Evolutionary conservation across 2,113 vertebrate species (phyloP).

Genomic region (Pachyramphus minor): DNA sequence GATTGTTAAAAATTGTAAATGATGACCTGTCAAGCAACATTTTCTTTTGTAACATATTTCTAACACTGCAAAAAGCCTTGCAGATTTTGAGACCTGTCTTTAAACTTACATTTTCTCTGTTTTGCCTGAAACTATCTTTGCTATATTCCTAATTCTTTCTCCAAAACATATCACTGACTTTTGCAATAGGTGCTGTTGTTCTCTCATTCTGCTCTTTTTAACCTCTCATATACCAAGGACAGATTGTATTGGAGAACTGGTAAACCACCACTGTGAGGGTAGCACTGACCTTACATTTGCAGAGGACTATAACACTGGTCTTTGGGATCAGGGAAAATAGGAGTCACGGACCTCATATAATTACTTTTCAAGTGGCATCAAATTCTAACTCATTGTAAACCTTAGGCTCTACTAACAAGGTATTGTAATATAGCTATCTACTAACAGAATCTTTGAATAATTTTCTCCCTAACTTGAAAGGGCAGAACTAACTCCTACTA

Average conservation of each 20-base stretch:
- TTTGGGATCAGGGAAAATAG: not conserved
- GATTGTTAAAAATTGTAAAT: conserved; percentile 8
- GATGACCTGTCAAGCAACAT: not conserved
- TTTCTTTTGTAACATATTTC: not conserved
- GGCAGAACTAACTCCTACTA: no score
- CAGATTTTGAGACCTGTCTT: conserved; percentile 28
- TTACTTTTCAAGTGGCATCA: not conserved
- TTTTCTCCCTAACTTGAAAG: not conserved
- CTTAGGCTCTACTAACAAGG: not conserved
- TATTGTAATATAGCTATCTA: not conserved
- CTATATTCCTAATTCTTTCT: not conserved
- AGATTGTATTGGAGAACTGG: not conserved
- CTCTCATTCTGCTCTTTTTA: not conserved
- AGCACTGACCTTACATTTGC: not conserved
- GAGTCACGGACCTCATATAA: not conserved
- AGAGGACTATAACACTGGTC: not conserved
- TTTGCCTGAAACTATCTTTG: conserved; percentile 26
- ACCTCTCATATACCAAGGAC: not conserved
- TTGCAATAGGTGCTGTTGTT: not conserved
- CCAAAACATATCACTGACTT: not conserved
- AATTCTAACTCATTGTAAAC: not conserved
- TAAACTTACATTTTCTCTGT: conserved; percentile 9
- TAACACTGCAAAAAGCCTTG: not conserved
- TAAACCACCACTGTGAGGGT: not conserved
- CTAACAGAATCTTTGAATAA: not conserved